Evolutionary conservation across 2,888 invertebrate species (phyloP).

Genomic region (Diadegma fenestrale): DNA sequence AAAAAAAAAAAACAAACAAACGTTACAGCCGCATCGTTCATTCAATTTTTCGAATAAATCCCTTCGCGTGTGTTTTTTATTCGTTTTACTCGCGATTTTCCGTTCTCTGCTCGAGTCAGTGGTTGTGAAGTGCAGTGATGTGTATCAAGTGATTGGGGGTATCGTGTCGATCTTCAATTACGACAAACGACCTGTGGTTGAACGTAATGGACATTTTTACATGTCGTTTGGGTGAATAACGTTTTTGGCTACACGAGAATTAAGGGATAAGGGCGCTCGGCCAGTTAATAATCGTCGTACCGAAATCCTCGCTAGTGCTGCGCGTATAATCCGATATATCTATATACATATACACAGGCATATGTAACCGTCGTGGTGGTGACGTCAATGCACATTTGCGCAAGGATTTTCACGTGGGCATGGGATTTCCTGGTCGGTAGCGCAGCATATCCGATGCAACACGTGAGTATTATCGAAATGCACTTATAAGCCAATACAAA

Average conservation of each 20-base stretch:
- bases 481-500: neutral
- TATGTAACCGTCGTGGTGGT: slow-evolving; percentile 64
- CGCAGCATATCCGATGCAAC: slow-evolving; percentile 78
- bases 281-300: neutral
- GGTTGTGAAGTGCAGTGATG: neutral
- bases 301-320: neutral
- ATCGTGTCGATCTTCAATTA: neutral
- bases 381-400: slow-evolving; percentile 81
- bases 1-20: no score
- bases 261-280: neutral
- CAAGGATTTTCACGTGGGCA: slow-evolving; percentile 80
- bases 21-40: no score
- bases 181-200: neutral
- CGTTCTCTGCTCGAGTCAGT: neutral
- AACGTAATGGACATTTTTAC: neutral
- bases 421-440: slow-evolving; percentile 80
- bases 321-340: neutral
- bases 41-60: neutral
- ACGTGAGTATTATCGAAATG: slow-evolving; percentile 74
- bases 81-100: neutral
- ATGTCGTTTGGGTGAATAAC: neutral
- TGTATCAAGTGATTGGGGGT: slow-evolving; percentile 1
- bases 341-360: neutral
- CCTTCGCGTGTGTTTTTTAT: neutral
- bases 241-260: slow-evolving; percentile 6